Conservation (phyloP, 2,888 invertebrate genomes). For the Melipona bicolor region DNA sequence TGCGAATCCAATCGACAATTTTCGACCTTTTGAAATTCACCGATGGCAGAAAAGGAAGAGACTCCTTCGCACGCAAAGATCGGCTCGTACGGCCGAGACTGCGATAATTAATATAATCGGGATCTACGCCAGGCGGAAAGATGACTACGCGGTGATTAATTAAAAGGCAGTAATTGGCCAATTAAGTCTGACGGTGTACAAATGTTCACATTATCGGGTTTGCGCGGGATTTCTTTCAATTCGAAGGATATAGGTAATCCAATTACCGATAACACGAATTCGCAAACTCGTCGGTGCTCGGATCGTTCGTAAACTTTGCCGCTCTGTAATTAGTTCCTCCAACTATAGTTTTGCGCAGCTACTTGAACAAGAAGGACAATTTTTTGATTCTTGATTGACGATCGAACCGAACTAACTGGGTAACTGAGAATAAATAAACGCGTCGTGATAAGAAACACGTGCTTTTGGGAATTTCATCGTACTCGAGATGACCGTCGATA, state of each 20-base stretch:
- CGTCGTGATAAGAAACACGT: not conserved
- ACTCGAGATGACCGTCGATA: not conserved
- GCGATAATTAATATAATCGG: conserved; percentile 11
- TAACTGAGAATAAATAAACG: not conserved
- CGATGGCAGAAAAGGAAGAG: not conserved
- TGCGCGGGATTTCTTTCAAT: conserved; percentile 12
- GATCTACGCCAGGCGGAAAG: conserved; percentile 32
- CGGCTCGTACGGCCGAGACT: conserved; percentile 7
- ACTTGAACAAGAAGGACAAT: not conserved
- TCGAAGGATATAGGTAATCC: not conserved
- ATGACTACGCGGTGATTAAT: conserved; percentile 48
- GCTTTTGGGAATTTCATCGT: not conserved
- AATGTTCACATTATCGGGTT: conserved; percentile 44
- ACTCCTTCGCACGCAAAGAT: conserved; percentile 12
- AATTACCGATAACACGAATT: not conserved
- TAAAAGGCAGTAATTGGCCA: conserved; percentile 52
- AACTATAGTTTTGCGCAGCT: not conserved
- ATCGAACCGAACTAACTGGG: not conserved
- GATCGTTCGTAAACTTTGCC: not conserved
- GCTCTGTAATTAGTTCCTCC: not conserved
- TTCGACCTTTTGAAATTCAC: not conserved
- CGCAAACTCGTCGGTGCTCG: not conserved
- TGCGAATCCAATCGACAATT: not conserved
- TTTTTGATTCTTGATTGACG: not conserved
- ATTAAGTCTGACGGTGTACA: conserved; percentile 45